Conservation (phyloP, 2,797 vertebrate genomes). For the Oryzias dopingdopingensis region DNA sequence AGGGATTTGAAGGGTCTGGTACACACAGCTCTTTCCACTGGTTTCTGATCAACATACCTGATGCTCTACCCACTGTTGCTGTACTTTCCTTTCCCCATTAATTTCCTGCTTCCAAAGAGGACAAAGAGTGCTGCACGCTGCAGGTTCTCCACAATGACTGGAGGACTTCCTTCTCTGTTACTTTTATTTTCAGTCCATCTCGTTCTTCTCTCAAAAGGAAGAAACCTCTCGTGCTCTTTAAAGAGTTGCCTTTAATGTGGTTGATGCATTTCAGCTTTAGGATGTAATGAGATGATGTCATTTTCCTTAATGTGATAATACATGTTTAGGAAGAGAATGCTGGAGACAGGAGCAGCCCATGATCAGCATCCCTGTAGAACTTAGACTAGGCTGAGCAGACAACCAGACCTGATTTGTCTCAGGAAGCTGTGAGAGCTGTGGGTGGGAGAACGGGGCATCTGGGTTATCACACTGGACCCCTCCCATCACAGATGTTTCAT, state of each 20-base stretch:
- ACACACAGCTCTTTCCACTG: not conserved
- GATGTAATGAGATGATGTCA: too few relatives aligned
- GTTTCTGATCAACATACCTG: constrained; percentile 12
- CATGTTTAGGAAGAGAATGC: too few relatives aligned
- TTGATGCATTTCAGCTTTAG: too few relatives aligned
- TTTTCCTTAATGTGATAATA: too few relatives aligned
- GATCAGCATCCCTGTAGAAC: not conserved
- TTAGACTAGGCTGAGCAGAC: constrained; percentile 6
- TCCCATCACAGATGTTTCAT: constrained; percentile 70
- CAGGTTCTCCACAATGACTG: not conserved
- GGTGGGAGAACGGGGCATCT: constrained; percentile 19
- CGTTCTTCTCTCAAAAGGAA: too few relatives aligned
- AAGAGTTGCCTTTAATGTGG: too few relatives aligned
- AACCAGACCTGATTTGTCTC: constrained; percentile 2
- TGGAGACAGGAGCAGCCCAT: constrained; percentile 1
- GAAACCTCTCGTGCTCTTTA: too few relatives aligned
- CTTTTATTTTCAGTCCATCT: too few relatives aligned
- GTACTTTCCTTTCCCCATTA: not conserved
- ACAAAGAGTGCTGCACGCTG: not conserved
- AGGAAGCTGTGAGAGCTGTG: not conserved
- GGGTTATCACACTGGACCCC: constrained; percentile 39
- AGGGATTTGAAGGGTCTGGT: not conserved
- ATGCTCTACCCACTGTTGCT: not conserved
- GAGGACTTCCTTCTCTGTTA: not conserved
- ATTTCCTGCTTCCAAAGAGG: constrained; percentile 7